These are phyloP conservation scores for Onchidella celtica DNA, from an alignment of 2,888 invertebrate species.

Conservation along the genomic window DNA sequence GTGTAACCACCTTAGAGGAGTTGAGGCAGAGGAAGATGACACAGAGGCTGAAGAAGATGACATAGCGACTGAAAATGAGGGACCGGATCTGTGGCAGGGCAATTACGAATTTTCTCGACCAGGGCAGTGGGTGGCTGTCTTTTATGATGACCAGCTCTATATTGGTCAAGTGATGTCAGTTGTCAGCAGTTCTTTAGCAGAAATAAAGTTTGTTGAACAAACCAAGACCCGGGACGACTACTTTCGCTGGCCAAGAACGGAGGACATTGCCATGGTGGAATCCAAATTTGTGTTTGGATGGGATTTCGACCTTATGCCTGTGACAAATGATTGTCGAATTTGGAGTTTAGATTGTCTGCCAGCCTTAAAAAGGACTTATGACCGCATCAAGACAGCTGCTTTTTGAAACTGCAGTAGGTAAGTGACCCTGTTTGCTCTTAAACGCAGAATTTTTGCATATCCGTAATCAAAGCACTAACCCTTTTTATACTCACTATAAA, in stretches of 20 bases:
- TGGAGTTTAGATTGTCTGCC: slow-evolving; percentile 8
- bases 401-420: background rate
- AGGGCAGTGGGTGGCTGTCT: slow-evolving; percentile 31
- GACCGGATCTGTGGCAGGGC: background rate
- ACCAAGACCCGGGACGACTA: background rate
- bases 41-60: background rate
- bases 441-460: too few relatives aligned
- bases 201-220: slow-evolving; percentile 15
- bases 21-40: background rate
- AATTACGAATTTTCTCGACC: background rate
- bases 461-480: too few relatives aligned
- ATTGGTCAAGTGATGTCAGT: background rate
- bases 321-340: background rate
- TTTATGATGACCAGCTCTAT: slow-evolving; percentile 18
- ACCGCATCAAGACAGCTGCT: background rate
- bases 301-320: slow-evolving; percentile 1
- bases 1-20: background rate
- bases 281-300: slow-evolving; percentile 11
- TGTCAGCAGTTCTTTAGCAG: background rate
- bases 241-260: slow-evolving; percentile 17
- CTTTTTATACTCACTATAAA: too few relatives aligned
- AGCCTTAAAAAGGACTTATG: background rate
- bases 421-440: too few relatives aligned
- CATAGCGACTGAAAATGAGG: background rate
- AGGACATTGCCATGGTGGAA: slow-evolving; percentile 16